Evolutionary conservation across 2,113 vertebrate species (phyloP).

Genomic region (Haemorhous mexicanus): DNA sequence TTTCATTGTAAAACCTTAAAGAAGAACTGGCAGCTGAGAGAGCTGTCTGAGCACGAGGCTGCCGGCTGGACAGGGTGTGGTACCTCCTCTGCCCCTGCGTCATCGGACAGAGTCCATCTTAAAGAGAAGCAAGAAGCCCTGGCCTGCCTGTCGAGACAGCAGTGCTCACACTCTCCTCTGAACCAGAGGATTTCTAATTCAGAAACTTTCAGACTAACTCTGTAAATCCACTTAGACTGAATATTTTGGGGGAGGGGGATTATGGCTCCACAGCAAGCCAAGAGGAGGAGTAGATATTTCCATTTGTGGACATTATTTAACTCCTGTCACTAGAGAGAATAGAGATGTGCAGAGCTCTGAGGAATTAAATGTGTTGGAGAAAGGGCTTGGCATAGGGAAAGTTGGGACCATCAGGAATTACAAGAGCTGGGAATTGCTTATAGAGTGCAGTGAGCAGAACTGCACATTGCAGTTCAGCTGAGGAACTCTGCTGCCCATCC

Average conservation of each 20-base stretch:
- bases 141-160: neutral
- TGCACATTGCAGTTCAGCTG: neutral
- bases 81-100: neutral
- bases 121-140: neutral
- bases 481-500: neutral
- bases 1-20: neutral
- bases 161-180: neutral
- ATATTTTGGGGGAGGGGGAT: neutral
- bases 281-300: slow-evolving; percentile 29
- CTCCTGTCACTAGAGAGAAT: slow-evolving; percentile 23
- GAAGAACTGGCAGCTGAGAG: neutral
- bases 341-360: slow-evolving; percentile 23
- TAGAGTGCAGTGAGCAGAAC: neutral
- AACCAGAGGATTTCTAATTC: neutral
- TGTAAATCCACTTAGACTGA: slow-evolving; percentile 39
- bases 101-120: neutral
- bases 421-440: neutral
- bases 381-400: neutral
- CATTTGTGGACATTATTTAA: slow-evolving; percentile 24
- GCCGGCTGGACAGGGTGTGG: neutral
- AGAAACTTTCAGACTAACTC: slow-evolving; percentile 10
- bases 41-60: neutral
- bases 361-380: neutral
- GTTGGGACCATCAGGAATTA: neutral
- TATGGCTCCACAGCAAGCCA: slow-evolving; percentile 10